A percentile compares a stretch with the other conserved stretches of the same genome.
Conservation (phyloP, 2,888 invertebrate species). For the Spicauda simplicius region DNA sequence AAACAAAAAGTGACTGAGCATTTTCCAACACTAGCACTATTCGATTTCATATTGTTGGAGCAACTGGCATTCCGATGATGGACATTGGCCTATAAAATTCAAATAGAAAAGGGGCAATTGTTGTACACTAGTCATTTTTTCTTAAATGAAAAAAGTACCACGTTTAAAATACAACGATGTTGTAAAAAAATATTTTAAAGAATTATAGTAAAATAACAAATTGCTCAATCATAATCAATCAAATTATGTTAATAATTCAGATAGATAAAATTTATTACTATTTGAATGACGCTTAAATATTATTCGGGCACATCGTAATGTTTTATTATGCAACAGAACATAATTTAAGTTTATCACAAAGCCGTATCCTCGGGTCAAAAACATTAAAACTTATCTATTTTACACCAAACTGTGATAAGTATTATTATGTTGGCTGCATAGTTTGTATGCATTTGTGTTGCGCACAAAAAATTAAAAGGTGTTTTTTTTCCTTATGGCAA, state of each 20-base stretch:
- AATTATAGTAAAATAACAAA: too few relatives aligned
- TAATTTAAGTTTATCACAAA: slow-evolving; percentile 8
- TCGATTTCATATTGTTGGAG: slow-evolving; percentile 16
- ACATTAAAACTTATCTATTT: slow-evolving; percentile 13
- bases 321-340: slow-evolving; percentile 12
- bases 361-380: slow-evolving; percentile 2
- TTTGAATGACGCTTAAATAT: too few relatives aligned
- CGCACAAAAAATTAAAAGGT: neutral
- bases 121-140: too few relatives aligned
- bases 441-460: neutral
- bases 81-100: slow-evolving; percentile 33
- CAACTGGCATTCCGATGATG: slow-evolving; percentile 37
- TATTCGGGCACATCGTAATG: neutral
- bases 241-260: too few relatives aligned
- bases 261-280: too few relatives aligned
- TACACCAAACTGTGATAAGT: slow-evolving; percentile 19
- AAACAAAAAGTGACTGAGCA: slow-evolving; percentile 19
- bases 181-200: too few relatives aligned
- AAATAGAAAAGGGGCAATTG: neutral
- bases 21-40: slow-evolving; percentile 6
- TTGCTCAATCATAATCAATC: too few relatives aligned
- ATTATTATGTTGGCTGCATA: neutral
- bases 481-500: too few relatives aligned
- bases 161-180: too few relatives aligned
- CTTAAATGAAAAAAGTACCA: too few relatives aligned